Evolutionary conservation across 37 sponge, comb jelly and placozoan genomes (phyloP), one percentile per base, ranked within the genome.

Genomic region (Cliona cf. orientalis): DNA sequence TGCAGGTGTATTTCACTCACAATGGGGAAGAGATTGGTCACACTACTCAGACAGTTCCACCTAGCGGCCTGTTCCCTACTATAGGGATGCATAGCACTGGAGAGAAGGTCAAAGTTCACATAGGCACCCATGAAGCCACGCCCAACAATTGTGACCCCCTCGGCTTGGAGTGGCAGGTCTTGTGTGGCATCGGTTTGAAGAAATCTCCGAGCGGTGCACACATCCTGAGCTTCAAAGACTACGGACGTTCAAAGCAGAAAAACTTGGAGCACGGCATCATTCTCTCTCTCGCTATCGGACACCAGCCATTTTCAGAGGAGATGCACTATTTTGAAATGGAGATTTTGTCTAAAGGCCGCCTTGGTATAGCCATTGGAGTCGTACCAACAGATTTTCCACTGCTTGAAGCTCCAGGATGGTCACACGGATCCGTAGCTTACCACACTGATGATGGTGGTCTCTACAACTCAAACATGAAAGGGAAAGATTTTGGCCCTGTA

Each of bases 251-350:
- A 22, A 3, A 3, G 26, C n/a, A 19, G 3, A 76, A 44, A 33
- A 46, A 32, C 0, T 42, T 61, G 1, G 6, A n/a, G 22, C 9
- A 38, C 38, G 42, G 39, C 22, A 11, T 37, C 1, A 32, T 28
- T 26, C 17, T 73, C 32, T 86, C 77, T 11, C 17, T 82, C 33
- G 92, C 84, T 0, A 41, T 83, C 3, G 60, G 63, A 14, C 66
- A 38, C 23, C 40, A 49, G 28, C 76, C 84, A 1, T 87, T 91
- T 21, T 91, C 92, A 0, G 56, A 49, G 0, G 33, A 46, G 22
- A 65, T 84, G 75, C 76, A 86, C 44, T 91, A 87, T 58, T 86
- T 83, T 60, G 92, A 91, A 58, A 62, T 91, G 5, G 55, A 86
- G 35, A 26, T 91, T 12, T 44, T 59, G 7, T 46, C 33, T 0